A percentile compares a stretch with the other conserved stretches of the same genome.
Evolutionary conservation across 2,113 vertebrate genomes (phyloP).

Genomic region (Pseudolaguvia tuberculata): DNA sequence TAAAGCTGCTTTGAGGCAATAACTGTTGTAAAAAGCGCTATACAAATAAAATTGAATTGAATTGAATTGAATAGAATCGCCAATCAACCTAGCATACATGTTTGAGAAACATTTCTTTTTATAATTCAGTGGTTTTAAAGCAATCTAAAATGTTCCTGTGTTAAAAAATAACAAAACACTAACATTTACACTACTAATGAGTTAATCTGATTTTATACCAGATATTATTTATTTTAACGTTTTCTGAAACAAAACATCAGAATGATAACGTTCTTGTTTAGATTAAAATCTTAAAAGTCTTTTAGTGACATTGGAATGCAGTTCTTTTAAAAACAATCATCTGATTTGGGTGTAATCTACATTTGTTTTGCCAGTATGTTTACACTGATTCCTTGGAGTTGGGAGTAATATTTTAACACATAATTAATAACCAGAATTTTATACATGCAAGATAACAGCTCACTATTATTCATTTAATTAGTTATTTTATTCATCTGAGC

Average conservation of each 20-base stretch:
- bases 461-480: not conserved
- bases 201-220: not conserved
- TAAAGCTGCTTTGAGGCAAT: no score
- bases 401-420: conserved; percentile 7
- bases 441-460: not conserved
- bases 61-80: no score
- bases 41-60: no score
- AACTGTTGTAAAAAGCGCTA: no score
- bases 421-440: conserved; percentile 32
- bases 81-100: no score
- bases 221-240: not conserved
- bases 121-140: no score
- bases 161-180: no score
- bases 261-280: not conserved
- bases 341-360: conserved; percentile 60
- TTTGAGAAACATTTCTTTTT: no score
- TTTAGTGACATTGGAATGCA: conserved; percentile 57
- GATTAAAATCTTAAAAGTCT: not conserved
- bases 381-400: conserved; percentile 55
- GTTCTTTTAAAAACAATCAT: conserved; percentile 54
- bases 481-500: not conserved
- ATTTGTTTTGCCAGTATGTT: conserved; percentile 62
- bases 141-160: no score
- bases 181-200: not conserved
- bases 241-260: not conserved